Percentiles rank a stretch among this genome's conserved stretches.
Evolutionary conservation across 1,140 invertebrate genomes (phyloP).

Genomic region (Coptotermes formosanus): DNA sequence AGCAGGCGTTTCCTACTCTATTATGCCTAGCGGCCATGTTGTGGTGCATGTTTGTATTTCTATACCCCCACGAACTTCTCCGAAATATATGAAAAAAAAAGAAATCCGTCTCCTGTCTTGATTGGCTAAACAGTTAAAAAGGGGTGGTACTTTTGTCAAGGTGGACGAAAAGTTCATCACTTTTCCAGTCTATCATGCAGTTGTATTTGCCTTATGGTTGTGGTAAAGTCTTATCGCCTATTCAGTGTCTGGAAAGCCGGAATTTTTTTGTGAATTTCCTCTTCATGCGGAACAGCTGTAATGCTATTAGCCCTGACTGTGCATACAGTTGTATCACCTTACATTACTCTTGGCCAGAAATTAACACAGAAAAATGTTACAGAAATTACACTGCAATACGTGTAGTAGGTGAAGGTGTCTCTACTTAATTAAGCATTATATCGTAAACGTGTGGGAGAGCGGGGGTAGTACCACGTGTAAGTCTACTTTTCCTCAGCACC

Average conservation of each 20-base stretch:
- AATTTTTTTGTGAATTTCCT: neutral
- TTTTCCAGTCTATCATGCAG: neutral
- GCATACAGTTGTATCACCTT: too few relatives aligned
- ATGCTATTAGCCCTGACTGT: neutral
- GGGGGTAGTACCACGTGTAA: too few relatives aligned
- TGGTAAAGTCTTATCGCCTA: too few relatives aligned
- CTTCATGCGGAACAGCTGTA: too few relatives aligned
- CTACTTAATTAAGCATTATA: too few relatives aligned
- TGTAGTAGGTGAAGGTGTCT: too few relatives aligned
- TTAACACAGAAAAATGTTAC: too few relatives aligned
- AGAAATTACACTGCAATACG: too few relatives aligned
- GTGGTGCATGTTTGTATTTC: neutral
- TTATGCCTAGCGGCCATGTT: neutral
- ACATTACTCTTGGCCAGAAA: too few relatives aligned
- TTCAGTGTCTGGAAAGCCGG: neutral
- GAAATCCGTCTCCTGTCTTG: neutral
- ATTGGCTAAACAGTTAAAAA: neutral
- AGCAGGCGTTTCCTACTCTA: neutral
- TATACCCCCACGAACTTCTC: neutral
- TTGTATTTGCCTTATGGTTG: neutral
- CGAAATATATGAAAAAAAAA: neutral
- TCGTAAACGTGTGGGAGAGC: too few relatives aligned
- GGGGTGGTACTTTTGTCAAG: neutral
- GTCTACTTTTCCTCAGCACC: too few relatives aligned
- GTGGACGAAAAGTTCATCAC: neutral